Percentiles rank a stretch among this genome's conserved stretches.
Evolutionary conservation across 2,797 vertebrate species (phyloP).

Genomic region (Ptychobarbus kaznakovi): DNA sequence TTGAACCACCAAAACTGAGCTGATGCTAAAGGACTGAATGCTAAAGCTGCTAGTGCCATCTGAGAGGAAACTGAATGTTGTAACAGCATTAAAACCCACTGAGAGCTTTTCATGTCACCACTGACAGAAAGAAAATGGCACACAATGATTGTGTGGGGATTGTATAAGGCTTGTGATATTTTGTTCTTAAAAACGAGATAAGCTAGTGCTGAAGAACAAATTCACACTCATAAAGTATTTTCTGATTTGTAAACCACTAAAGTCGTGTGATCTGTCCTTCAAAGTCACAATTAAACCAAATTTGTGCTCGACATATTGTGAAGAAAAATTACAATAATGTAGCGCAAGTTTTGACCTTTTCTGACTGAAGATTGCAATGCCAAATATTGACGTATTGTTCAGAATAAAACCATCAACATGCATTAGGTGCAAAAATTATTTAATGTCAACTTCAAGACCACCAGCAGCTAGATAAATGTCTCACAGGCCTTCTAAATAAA

Average conservation of each 20-base stretch:
- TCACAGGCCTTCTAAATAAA: not conserved
- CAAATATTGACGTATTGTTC: not conserved
- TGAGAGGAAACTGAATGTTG: conserved; percentile 1
- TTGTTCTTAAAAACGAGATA: not conserved
- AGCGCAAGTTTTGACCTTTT: not conserved
- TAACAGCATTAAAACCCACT: conserved; percentile 30
- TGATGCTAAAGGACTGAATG: not conserved
- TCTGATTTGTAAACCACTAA: not conserved
- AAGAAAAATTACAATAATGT: not conserved
- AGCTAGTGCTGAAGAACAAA: not conserved
- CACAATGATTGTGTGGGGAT: not conserved
- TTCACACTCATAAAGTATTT: not conserved
- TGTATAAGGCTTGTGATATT: not conserved
- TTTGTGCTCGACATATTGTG: not conserved
- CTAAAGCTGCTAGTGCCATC: conserved; percentile 12
- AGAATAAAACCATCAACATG: not conserved
- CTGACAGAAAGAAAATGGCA: conserved; percentile 6
- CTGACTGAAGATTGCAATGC: not conserved
- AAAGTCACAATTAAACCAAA: not conserved
- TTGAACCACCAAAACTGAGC: not conserved
- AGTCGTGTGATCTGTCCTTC: not conserved
- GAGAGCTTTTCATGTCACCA: conserved; percentile 16
- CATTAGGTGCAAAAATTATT: not conserved
- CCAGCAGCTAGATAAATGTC: not conserved
- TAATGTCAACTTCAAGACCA: not conserved